These are phyloP conservation scores for Lithobates pipiens DNA, from an alignment of 2,797 vertebrate genomes.

Conservation along the genomic window DNA sequence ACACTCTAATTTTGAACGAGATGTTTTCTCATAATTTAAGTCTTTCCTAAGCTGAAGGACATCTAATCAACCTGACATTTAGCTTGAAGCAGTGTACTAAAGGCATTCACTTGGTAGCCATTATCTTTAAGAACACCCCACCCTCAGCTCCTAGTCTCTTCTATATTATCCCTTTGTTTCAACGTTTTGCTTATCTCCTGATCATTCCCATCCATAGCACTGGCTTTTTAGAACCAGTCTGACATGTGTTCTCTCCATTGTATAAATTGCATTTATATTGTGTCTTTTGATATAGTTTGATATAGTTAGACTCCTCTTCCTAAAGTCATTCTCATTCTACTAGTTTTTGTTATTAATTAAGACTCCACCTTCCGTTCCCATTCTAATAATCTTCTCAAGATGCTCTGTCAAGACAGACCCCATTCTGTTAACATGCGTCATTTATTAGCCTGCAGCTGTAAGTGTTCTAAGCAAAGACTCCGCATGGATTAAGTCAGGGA, in stretches of 20 bases:
- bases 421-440: background rate
- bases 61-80: constrained; percentile 34
- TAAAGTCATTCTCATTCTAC: background rate
- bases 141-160: constrained; percentile 23
- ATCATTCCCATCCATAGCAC: constrained; percentile 8
- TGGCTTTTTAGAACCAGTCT: constrained; percentile 6
- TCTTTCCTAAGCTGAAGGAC: background rate
- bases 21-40: background rate
- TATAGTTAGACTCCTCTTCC: background rate
- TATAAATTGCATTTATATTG: background rate
- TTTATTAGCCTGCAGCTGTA: background rate
- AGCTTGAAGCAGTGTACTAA: constrained; percentile 18
- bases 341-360: background rate
- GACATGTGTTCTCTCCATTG: background rate
- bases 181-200: constrained; percentile 17
- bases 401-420: too few relatives aligned
- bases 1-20: constrained; percentile 8
- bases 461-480: background rate
- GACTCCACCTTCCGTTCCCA: background rate
- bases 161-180: constrained; percentile 18
- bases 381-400: background rate
- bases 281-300: background rate
- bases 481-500: background rate
- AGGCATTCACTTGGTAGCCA: constrained; percentile 16
- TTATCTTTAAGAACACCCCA: constrained; percentile 30